These are phyloP conservation scores for Sylvia borin DNA, from an alignment of 2,797 vertebrate species.

Conservation along the genomic window DNA sequence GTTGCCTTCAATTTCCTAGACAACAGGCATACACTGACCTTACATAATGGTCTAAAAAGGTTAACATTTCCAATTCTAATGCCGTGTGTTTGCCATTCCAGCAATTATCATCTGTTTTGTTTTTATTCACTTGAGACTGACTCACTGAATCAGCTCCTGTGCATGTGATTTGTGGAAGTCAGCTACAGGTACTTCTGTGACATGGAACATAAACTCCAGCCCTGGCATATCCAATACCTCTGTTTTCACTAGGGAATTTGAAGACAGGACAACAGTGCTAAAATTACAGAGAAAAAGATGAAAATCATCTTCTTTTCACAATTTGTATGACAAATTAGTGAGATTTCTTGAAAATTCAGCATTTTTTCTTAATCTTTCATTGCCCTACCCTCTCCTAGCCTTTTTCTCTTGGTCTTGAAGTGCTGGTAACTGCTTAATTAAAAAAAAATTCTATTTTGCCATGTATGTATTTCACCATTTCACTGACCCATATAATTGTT, in stretches of 20 bases:
- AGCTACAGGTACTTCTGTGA: conserved; percentile 1
- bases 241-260: neutral
- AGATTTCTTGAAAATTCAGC: neutral
- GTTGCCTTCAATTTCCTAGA: neutral
- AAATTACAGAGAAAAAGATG: conserved; percentile 24
- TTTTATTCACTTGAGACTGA: neutral
- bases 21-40: neutral
- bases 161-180: neutral
- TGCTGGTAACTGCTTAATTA: neutral
- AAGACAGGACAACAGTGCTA: conserved; percentile 12
- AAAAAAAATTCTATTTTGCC: neutral
- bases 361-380: neutral
- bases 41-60: neutral
- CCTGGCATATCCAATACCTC: neutral
- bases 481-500: neutral
- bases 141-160: neutral
- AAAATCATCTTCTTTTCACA: neutral
- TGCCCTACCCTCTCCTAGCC: neutral
- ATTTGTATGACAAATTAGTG: neutral
- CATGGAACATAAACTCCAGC: conserved; percentile 16
- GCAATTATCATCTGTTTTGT: neutral
- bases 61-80: neutral
- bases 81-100: neutral
- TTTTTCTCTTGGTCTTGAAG: neutral
- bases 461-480: neutral